These are phyloP conservation scores for Drosophila orena DNA, from an alignment of 1,140 invertebrate species.

Conservation along the genomic window DNA sequence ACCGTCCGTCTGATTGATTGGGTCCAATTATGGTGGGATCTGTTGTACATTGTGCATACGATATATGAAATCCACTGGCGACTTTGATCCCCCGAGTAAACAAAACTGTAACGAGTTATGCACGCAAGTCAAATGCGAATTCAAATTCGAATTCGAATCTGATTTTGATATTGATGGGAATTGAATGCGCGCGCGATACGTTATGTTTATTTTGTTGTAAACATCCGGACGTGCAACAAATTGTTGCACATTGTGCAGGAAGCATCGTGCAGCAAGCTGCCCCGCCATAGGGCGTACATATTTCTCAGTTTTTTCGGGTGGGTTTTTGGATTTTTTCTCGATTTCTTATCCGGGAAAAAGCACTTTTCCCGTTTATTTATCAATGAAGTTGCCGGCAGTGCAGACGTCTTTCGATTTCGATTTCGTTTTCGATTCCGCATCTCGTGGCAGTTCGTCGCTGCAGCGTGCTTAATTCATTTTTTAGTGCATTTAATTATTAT, in stretches of 20 bases:
- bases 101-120: slow-evolving; percentile 68
- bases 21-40: slow-evolving; percentile 60
- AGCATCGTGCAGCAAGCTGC: slow-evolving; percentile 43
- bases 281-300: slow-evolving; percentile 65
- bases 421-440: slow-evolving; percentile 41
- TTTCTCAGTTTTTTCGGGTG: slow-evolving; percentile 35
- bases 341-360: slow-evolving; percentile 27
- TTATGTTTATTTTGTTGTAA: slow-evolving; percentile 80
- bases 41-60: slow-evolving; percentile 10
- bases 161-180: slow-evolving; percentile 59
- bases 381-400: slow-evolving; percentile 76
- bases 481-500: slow-evolving; percentile 75
- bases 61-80: slow-evolving; percentile 74
- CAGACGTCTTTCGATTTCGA: slow-evolving; percentile 58
- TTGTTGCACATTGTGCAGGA: slow-evolving; percentile 80
- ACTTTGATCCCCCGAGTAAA: slow-evolving; percentile 73
- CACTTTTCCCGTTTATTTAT: slow-evolving; percentile 72
- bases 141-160: slow-evolving; percentile 42
- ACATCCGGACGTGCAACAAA: slow-evolving; percentile 81
- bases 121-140: slow-evolving; percentile 29
- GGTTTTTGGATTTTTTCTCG: slow-evolving; percentile 9
- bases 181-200: slow-evolving; percentile 27
- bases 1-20: slow-evolving; percentile 65
- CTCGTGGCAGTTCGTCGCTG: slow-evolving; percentile 32
- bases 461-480: slow-evolving; percentile 59